Evolutionary conservation across 2,888 invertebrate species (phyloP).

Genomic region (Pandemis cinnamomeana): DNA sequence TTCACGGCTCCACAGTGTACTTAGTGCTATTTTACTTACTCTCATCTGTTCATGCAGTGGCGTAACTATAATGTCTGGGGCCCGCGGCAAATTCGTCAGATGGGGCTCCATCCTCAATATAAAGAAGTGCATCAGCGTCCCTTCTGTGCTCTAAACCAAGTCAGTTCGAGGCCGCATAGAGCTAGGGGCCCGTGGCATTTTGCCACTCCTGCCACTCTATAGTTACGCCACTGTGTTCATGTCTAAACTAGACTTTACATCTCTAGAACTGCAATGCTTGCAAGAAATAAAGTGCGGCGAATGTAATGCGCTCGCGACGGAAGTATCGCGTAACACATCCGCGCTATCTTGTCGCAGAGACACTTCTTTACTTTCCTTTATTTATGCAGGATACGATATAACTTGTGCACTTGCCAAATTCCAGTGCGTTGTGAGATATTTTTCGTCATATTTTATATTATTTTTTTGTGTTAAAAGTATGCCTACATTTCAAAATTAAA

Average conservation of each 20-base stretch:
- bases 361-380: slow-evolving; percentile 70
- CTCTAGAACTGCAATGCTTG: slow-evolving; percentile 45
- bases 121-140: too few relatives aligned
- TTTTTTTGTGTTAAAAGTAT: too few relatives aligned
- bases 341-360: slow-evolving; percentile 75
- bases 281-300: slow-evolving; percentile 68
- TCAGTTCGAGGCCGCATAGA: too few relatives aligned
- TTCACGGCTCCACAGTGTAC: too few relatives aligned
- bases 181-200: too few relatives aligned
- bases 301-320: slow-evolving; percentile 66
- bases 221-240: neutral
- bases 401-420: slow-evolving; percentile 35
- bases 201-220: too few relatives aligned
- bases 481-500: too few relatives aligned
- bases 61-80: too few relatives aligned
- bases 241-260: neutral
- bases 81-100: too few relatives aligned
- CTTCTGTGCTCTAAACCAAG: too few relatives aligned
- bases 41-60: neutral
- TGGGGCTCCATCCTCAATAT: too few relatives aligned
- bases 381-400: slow-evolving; percentile 61
- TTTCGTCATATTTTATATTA: neutral
- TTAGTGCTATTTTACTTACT: too few relatives aligned
- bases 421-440: neutral
- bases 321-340: slow-evolving; percentile 68